Conservation (phyloP, 2,113 vertebrate genomes). For the Microtus richardsoni region DNA sequence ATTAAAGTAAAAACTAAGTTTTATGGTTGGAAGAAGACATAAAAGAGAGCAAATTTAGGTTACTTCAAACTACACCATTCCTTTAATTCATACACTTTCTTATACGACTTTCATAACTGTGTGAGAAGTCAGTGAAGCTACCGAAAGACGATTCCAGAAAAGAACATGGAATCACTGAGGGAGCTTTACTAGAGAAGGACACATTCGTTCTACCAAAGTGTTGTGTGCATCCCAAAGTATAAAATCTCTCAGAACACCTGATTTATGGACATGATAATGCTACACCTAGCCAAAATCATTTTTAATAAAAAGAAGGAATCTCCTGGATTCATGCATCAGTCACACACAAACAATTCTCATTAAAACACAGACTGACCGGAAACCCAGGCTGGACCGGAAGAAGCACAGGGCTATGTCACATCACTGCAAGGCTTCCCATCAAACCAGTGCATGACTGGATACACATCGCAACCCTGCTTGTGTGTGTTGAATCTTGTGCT, state of each 20-base stretch:
- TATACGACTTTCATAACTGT: background rate
- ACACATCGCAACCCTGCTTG: background rate
- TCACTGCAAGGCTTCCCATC: background rate
- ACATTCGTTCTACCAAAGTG: constrained; percentile 65
- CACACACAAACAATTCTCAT: constrained; percentile 39
- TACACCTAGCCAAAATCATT: constrained; percentile 73
- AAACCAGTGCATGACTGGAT: background rate
- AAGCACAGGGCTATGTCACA: fast-evolving
- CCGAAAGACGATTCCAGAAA: constrained; percentile 42
- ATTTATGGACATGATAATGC: constrained; percentile 75
- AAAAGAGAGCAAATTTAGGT: background rate
- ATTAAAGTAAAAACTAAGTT: constrained; percentile 37
- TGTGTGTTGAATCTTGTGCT: background rate
- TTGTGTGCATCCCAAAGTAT: constrained; percentile 79
- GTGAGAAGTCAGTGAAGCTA: background rate
- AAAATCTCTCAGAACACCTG: constrained; percentile 71
- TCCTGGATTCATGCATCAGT: constrained; percentile 75
- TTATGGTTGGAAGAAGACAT: background rate
- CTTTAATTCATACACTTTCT: fast-evolving
- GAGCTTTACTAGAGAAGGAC: constrained; percentile 60
- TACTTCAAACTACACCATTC: constrained; percentile 43
- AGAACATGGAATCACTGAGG: constrained; percentile 46
- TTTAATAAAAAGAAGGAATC: constrained; percentile 70
- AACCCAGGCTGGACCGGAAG: fast-evolving
- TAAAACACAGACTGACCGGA: background rate